Percentiles rank a stretch among this genome's conserved stretches.
phyloP scores from a whole-genome alignment of 2,797 vertebrate genomes.

The Lacerta bilineata region DNA sequence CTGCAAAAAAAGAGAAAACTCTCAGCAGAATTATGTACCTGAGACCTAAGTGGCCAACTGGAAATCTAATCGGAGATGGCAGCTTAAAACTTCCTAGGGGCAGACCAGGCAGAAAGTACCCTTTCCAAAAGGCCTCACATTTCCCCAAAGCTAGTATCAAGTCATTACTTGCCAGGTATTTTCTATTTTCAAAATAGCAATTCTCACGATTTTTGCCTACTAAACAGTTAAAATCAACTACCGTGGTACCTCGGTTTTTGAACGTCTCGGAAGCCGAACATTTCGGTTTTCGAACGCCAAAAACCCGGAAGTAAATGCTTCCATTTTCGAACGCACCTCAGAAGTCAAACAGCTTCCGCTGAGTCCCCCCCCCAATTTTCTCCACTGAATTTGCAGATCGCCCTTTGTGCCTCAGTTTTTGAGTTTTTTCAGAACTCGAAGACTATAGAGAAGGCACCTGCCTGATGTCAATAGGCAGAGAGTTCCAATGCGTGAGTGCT shows the following conservation, averaged over 20 bases:
- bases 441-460: no score
- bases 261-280: no score
- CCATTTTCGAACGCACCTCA: no score
- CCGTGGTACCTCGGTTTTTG: not conserved
- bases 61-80: not conserved
- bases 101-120: not conserved
- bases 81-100: not conserved
- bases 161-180: not conserved
- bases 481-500: no score
- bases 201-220: not conserved
- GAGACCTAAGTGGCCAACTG: not conserved
- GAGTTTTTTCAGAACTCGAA: no score
- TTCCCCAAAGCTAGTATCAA: not conserved
- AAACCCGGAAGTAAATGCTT: no score
- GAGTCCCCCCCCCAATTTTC: no score
- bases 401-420: no score
- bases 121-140: not conserved
- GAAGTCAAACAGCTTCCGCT: no score
- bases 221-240: not conserved
- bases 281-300: no score
- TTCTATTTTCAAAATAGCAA: not conserved
- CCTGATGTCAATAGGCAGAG: no score
- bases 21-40: not conserved
- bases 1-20: not conserved
- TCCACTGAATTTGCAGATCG: no score